phyloP scores from a whole-genome alignment of 2,888 invertebrate species.

The Cephus sareptanus region DNA sequence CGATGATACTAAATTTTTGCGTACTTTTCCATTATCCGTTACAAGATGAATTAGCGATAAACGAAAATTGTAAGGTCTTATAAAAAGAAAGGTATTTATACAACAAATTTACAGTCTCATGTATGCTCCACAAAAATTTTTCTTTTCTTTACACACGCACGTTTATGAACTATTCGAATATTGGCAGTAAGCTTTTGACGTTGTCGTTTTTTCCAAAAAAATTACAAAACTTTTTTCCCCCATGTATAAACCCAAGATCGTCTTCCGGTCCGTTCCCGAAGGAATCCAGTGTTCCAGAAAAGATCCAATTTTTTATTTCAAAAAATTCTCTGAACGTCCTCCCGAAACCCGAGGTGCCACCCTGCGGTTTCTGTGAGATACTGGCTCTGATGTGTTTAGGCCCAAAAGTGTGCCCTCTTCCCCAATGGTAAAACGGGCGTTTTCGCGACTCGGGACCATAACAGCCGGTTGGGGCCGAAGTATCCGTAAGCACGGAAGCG shows the following conservation, averaged over 20 bases:
- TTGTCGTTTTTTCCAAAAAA: neutral
- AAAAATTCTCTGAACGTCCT: conserved; percentile 25
- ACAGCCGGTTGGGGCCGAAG: conserved; percentile 92
- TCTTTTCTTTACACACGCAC: neutral
- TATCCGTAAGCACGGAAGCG: conserved; percentile 85
- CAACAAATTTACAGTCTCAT: neutral
- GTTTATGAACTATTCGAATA: neutral
- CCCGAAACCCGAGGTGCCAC: conserved; percentile 61
- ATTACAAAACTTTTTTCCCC: neutral
- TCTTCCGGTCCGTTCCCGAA: neutral
- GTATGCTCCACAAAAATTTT: neutral
- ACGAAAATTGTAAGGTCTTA: neutral
- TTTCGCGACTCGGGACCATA: conserved; percentile 89
- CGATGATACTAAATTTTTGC: neutral
- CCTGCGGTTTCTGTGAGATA: conserved; percentile 64
- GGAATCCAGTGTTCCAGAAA: neutral
- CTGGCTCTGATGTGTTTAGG: conserved; percentile 69
- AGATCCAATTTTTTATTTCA: neutral
- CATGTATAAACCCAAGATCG: neutral
- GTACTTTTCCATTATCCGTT: neutral
- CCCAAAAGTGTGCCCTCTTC: conserved; percentile 95
- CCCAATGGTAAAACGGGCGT: conserved; percentile 93
- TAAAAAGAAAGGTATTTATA: neutral
- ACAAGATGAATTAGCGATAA: neutral
- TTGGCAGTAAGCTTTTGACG: neutral